Evolutionary conservation across 2,113 vertebrate species (phyloP), one percentile per base, ranked within the genome.

Genomic region (Axis porcinus): DNA sequence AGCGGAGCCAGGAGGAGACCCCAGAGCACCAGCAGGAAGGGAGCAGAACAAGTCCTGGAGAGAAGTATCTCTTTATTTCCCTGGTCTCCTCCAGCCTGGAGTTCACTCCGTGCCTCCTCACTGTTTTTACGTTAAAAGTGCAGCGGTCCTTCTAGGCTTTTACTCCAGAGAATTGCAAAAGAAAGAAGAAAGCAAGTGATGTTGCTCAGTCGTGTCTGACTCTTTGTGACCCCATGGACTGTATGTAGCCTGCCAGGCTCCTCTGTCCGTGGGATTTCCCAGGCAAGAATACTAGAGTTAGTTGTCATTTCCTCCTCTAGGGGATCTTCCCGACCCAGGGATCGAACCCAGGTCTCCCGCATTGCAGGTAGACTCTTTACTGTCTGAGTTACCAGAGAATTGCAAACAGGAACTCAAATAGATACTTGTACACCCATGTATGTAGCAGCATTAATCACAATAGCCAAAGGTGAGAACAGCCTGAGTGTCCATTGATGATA

Each of bases 1-100:
- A 79, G n/a, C 7, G 0, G 55, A 96, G 91, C 28, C 50, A 11
- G 47, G 15, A 23, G 30, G 50, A 17, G 36, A 82, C 28, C 25
- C 33, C 45, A 21, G 1, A 92, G 43, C 62, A 40, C n/a, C 28
- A 40, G 60, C 43, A 28, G 52, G 36, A 57, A 17, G 43, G 57
- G 43, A 84, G 15, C 1, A 0, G 50, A 43, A 9, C 14, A 17
- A 15, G 36, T 6, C 25, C 4, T 78, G 3, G 3, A 6, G 47
- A 64, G 40, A 25, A 54, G 62, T 5, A 6, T 17, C 50, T 5
- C 54, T 52, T 70, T 60, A 21, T 21, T 21, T 57, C 76, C 17
- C 67, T 15, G 10, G 16, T 57, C 76, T 79, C 36, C 67, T 3
- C 74, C 40, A 78, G 89, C 36, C 89, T 30, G 64, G 30, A 45